Base-by-base conservation (phyloP, 2,113 vertebrate species). In the Burhinus oedicnemus region DNA sequence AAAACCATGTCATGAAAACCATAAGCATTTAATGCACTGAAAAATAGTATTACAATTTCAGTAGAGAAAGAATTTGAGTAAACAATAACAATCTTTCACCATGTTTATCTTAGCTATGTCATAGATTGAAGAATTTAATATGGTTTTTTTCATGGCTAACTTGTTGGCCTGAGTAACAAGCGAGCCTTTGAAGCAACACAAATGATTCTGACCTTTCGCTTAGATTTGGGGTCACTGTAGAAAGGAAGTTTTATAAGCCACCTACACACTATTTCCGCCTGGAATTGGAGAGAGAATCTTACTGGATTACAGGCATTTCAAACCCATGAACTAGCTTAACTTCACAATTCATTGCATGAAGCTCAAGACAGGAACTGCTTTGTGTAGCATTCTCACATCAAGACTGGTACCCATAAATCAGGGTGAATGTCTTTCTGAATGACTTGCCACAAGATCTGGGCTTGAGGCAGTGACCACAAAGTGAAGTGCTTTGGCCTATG, bases 211-310 rank as follows among this genome's bases (percentile, higher is more conserved):
- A 97, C 94, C 93, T 97, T 97, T 97, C 96, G 96, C 97, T 98
- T 97, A 93, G 89, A 75, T 93, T 97, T 94, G 92, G 93, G 97
- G 97, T 98, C 98, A 97, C 77, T 38, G 61, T 86, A 95, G 93
- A 98, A 97, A 97, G 96, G 98, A 98, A 97, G 86, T 95, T 98
- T 98, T 95, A 85, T 97, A 96, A 98, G 92, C 97, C 97, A 96
- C 97, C 95, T 97, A 97, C 94, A 58, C 86, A 79, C 52, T 75
- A 83, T 97, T 97, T 96, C 95, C 9, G n/a, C 90, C 88, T 96
- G 88, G 85, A 88, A 78, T n/a, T 42, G 29, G 71, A 94, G 94
- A 66, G 58, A 68, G 68, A 90, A 89, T 96, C 94, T 91, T 78
- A 61, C 95, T 97, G 92, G 93, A 91, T 90, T 97, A 49, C 15